Base-by-base conservation (phyloP, 2,113 vertebrate genomes). In the Bungarus multicinctus region DNA sequence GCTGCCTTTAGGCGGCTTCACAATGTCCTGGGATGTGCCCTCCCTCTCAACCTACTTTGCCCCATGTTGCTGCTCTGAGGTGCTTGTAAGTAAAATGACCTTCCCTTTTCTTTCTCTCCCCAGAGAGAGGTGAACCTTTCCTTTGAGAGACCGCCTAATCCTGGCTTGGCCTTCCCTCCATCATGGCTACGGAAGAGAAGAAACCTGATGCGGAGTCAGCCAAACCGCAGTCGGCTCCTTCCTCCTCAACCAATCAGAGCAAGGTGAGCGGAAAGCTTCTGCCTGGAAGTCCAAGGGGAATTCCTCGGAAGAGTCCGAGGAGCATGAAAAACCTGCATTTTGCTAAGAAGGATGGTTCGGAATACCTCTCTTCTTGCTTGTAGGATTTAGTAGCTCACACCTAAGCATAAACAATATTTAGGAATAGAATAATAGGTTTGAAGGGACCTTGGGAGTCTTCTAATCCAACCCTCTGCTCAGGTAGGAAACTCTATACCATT, bases 171-270 rank as follows among this genome's bases (percentile, higher is more conserved):
- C 95, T 92, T 94, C 91, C 55, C 94, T 93, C 94, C 97, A 96
- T 97, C 97, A 99, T 99, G 99, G 99, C 99, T 97, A 99, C 99
- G 14, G 99, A 99, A 98, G 99, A 99, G 96, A 99, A 99, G 98
- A 99, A 99, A 96, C 98, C 98, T 54, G 99, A 99, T 97, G 98
- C 99, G 0, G 99, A 99, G 97, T 97, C 98, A 2, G 98, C 98
- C 30, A 98, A 99, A 97, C 98, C 99, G 88, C 99, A 99, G 94
- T 98, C 99, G 20, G 97, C 98, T 11, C 98, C 98, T n/a, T 98
- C 99, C 9, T 98, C 99, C 0, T 99, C 99, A 0, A 97, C 98
- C 96, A 98, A 98, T 93, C 99, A 99, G 97, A 99, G 98, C 98
- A 99, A 99, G 99, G 99, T 99, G 92, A 54, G 97, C 96, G 57